A percentile compares a stretch with the other conserved stretches of the same genome.
phyloP scores from a whole-genome alignment of 2,113 vertebrate species.

The Anhinga rufa region DNA sequence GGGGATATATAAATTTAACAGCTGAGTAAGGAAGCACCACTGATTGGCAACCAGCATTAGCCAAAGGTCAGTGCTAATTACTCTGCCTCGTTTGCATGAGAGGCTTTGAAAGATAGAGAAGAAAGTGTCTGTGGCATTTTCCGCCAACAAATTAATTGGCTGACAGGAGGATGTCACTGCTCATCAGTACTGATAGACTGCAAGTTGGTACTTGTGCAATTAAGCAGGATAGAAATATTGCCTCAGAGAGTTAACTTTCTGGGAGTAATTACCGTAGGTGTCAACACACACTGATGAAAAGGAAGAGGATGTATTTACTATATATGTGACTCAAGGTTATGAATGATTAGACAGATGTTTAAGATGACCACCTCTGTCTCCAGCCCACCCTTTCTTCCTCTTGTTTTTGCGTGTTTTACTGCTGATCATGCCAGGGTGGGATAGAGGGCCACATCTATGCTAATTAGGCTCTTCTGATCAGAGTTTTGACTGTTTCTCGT shows the following conservation, averaged over 20 bases:
- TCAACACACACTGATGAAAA: background rate
- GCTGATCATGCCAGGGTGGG: background rate
- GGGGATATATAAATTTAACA: background rate
- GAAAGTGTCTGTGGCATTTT: slow-evolving; percentile 62
- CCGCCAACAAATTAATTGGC: slow-evolving; percentile 56
- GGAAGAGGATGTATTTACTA: slow-evolving; percentile 8
- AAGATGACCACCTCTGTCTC: background rate
- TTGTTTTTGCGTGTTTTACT: background rate
- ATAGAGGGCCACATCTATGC: background rate
- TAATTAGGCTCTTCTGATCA: background rate
- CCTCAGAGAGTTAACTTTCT: slow-evolving; percentile 52
- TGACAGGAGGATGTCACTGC: slow-evolving; percentile 50
- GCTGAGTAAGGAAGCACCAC: background rate
- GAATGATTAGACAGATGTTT: slow-evolving; percentile 7
- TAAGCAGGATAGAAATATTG: slow-evolving; percentile 42
- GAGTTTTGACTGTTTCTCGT: background rate
- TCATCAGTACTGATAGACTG: slow-evolving; percentile 31
- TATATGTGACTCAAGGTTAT: background rate
- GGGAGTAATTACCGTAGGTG: slow-evolving; percentile 51
- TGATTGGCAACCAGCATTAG: slow-evolving; percentile 46
- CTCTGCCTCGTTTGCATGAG: slow-evolving; percentile 54
- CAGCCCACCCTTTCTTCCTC: background rate
- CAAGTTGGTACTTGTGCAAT: slow-evolving; percentile 25
- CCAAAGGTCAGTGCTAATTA: slow-evolving; percentile 69
- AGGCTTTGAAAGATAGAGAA: slow-evolving; percentile 55